Evolutionary conservation across 2,113 vertebrate species (phyloP), one percentile per base, ranked within the genome.

Genomic region (Macroglossus sobrinus): DNA sequence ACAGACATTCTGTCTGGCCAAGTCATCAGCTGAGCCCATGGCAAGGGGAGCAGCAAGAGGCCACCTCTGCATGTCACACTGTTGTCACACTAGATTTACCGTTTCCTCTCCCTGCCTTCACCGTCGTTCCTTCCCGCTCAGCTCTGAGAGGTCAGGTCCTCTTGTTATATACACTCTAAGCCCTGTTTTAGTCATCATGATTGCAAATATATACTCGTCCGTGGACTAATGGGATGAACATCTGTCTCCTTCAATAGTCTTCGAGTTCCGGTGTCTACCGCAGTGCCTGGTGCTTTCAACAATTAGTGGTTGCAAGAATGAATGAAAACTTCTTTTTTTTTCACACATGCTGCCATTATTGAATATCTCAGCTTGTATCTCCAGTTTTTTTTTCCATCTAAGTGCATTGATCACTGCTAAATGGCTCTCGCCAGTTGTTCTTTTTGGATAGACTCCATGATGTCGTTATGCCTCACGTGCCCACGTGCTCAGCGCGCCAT

Each of bases 361-460:
- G 4, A 84, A 72, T 86, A 14, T 68, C 30, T 66, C 45, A 61
- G 38, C 50, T 81, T 71, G 4, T 79, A 78, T 50, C 81, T 82
- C 30, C 47, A 59, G 33, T 30, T 53, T 63, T 88, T 74, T 57
- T 50, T 53, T 35, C 16, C 22, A 68, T 78, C 53, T 53, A 81
- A 87, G 64, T 89, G 61, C n/a, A 75, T 79, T 74, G 71, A 91
- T 89, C 84, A 38, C 80, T 91, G 75, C 64, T 86, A 69, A 63
- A 38, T 76, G 87, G 53, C 19, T 91, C 43, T 91, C 75, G 45
- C 45, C 30, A n/a, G 15, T 74, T 43, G 18, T 74, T 90, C 72
- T 66, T 93, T 93, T 66, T 86, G 45, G 68, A 43, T 69, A 81
- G 38, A 53, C 78, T 74, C 74, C 78, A 75, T 38, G 71, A 78